These are phyloP conservation scores for Lasioglossum malachurum DNA, from an alignment of 2,888 invertebrate genomes.

Conservation along the genomic window DNA sequence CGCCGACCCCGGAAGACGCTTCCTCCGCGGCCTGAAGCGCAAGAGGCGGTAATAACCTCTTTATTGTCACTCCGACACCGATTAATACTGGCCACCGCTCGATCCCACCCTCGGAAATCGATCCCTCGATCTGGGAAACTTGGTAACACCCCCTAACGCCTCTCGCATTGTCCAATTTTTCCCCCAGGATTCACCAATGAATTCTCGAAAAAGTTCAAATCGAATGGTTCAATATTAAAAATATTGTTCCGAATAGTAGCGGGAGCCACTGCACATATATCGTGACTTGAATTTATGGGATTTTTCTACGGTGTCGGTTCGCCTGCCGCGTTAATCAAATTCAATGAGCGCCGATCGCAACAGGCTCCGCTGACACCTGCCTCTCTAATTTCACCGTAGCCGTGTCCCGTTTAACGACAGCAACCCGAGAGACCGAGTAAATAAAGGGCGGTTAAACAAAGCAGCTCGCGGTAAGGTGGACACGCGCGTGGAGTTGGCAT, in stretches of 20 bases:
- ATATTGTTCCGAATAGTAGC: too few species aligned
- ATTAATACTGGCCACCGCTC: slow-evolving; percentile 52
- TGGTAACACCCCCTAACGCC: background rate
- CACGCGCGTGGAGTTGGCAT: slow-evolving; percentile 20
- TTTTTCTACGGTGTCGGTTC: background rate
- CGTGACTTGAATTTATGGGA: background rate
- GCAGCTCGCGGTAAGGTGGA: background rate
- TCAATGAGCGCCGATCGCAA: background rate
- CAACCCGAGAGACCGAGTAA: background rate
- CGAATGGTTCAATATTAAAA: too few species aligned
- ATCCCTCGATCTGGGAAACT: background rate
- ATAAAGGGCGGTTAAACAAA: slow-evolving; percentile 18
- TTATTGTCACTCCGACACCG: slow-evolving; percentile 57
- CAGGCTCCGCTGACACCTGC: slow-evolving; percentile 1
- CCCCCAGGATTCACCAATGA: background rate
- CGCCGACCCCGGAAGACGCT: slow-evolving; percentile 9
- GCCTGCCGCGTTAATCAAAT: background rate
- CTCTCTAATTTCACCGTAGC: background rate
- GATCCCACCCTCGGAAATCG: background rate
- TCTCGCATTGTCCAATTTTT: background rate
- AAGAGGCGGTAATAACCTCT: slow-evolving; percentile 60
- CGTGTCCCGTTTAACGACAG: background rate
- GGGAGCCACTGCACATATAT: too few species aligned
- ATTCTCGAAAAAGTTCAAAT: background rate
- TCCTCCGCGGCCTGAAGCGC: background rate